These are phyloP conservation scores for Phaethornis superciliosus DNA, from an alignment of 2,113 vertebrate genomes.

Conservation along the genomic window DNA sequence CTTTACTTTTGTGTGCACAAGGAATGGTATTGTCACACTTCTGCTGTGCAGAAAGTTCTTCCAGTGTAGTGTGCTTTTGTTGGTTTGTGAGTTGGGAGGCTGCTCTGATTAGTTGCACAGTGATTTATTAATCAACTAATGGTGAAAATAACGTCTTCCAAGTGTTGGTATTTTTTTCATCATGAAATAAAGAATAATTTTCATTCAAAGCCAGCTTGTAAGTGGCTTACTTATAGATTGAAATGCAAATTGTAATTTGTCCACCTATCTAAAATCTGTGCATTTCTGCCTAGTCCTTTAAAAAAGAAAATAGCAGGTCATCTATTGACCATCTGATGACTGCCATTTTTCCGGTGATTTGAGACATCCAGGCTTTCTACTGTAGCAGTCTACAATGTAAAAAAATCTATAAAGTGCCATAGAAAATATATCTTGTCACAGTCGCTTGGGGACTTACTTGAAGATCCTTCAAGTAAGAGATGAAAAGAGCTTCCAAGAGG, in stretches of 20 bases:
- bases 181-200: not conserved
- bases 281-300: not conserved
- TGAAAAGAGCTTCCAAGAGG: not conserved
- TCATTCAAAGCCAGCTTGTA: not conserved
- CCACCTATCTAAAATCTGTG: not conserved
- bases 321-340: not conserved
- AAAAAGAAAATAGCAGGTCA: not conserved
- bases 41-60: not conserved
- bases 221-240: not conserved
- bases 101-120: not conserved
- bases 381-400: not conserved
- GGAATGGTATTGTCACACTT: not conserved
- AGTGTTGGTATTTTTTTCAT: not conserved
- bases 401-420: not conserved
- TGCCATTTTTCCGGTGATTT: not conserved
- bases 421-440: not conserved
- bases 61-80: not conserved
- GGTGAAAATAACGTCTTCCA: not conserved
- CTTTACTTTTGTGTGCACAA: not conserved
- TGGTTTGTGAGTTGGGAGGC: conserved; percentile 5
- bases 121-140: not conserved
- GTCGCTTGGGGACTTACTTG: not conserved
- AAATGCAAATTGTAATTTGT: conserved; percentile 4
- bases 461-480: not conserved
- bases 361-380: not conserved